Conservation (phyloP, 1,140 invertebrate species). For the Dendroctonus valens region DNA sequence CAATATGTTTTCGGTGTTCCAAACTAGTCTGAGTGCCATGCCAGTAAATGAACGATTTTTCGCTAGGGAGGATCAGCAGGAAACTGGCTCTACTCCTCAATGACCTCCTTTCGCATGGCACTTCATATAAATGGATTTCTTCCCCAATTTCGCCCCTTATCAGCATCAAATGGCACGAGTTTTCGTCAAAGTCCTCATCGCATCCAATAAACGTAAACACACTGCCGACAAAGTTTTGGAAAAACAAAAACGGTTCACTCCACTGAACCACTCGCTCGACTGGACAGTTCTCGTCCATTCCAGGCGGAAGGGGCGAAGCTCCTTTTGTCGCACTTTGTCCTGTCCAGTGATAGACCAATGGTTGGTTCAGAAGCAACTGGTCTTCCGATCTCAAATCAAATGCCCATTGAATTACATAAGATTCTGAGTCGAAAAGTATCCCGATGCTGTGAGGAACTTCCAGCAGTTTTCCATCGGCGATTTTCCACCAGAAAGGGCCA, state of each 20-base stretch:
- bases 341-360: slow-evolving; percentile 36
- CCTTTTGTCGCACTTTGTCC: slow-evolving; percentile 35
- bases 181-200: slow-evolving; percentile 24
- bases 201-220: slow-evolving; percentile 31
- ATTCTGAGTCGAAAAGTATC: slow-evolving; percentile 30
- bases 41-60: slow-evolving; percentile 32
- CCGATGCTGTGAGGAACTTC: slow-evolving; percentile 10
- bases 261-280: slow-evolving; percentile 38
- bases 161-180: slow-evolving; percentile 30
- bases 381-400: slow-evolving; percentile 29
- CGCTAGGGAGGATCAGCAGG: slow-evolving; percentile 24
- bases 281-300: slow-evolving; percentile 31
- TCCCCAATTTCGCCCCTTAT: slow-evolving; percentile 35
- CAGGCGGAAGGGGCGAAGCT: slow-evolving; percentile 34
- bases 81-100: slow-evolving; percentile 36
- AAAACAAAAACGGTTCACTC: slow-evolving; percentile 38
- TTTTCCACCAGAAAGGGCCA: slow-evolving; percentile 32
- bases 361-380: slow-evolving; percentile 17
- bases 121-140: slow-evolving; percentile 40
- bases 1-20: slow-evolving; percentile 17
- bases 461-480: slow-evolving; percentile 24
- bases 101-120: slow-evolving; percentile 26
- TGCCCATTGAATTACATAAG: slow-evolving; percentile 36
- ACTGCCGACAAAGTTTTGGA: slow-evolving; percentile 30
- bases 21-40: slow-evolving; percentile 13